Evolutionary conservation across 2,113 vertebrate genomes (phyloP), one percentile per base, ranked within the genome.

Genomic region (Enhydra lutris): DNA sequence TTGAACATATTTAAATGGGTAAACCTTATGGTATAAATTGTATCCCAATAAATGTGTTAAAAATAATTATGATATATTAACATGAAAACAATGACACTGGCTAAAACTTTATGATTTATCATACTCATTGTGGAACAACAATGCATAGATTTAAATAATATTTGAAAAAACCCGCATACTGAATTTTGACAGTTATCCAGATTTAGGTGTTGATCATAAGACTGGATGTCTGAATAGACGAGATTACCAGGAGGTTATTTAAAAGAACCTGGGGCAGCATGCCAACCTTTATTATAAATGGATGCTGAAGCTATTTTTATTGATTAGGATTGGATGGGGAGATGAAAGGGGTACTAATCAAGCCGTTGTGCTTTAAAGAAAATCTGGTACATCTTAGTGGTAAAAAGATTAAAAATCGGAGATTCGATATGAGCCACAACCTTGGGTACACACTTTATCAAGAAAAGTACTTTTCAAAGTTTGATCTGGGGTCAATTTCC

Each of bases 111-210:
- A 79, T 36, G 4, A 76, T 63, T 91, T 93, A 82, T 45, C 31
- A 52, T 81, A 91, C 94, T 89, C 26, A 81, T 50, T 95, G 13
- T 82, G 47, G 50, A 36, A 45, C 47, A 89, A 85, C 42, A 92
- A 90, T 73, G 23, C 85, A 74, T 81, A 76, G n/a, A 91, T 10
- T 82, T 34, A 91, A 96, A 85, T 83, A 39, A 87, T 82, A 86
- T 52, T 36, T 55, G 45, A 26, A 71, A 93, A 84, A 55, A 31
- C 84, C 4, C 15, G 17, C 71, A 55, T 55, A 52, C 63, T 59
- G 31, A 88, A 80, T 52, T 96, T 95, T 82, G 65, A 5, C 80
- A 86, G 55, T 93, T 82, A 94, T 1, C 31, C 39, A 82, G 42
- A 29, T 95, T 94, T 88, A n/a, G 8, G 65, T 80, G 24, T 29